These are phyloP conservation scores for Corapipo altera DNA, from an alignment of 2,113 vertebrate genomes.

Conservation along the genomic window DNA sequence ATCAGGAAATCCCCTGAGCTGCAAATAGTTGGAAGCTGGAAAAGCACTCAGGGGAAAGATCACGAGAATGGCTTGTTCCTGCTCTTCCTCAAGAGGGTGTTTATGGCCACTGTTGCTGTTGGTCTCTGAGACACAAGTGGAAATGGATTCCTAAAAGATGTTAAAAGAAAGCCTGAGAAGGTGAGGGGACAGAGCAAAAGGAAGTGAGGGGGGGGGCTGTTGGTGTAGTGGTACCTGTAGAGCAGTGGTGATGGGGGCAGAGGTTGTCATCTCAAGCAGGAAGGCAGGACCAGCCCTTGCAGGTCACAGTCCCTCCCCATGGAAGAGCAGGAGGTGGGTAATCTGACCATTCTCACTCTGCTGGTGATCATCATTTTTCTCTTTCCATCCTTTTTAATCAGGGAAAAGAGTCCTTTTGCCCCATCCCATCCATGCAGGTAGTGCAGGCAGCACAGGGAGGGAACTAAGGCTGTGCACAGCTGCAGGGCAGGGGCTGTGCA, in stretches of 20 bases:
- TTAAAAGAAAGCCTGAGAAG: background rate
- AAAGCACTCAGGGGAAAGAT: slow-evolving; percentile 28
- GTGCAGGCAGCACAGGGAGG: background rate
- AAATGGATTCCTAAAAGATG: background rate
- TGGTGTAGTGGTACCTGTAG: background rate
- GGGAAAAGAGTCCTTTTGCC: background rate
- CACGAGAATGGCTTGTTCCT: background rate
- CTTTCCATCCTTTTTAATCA: background rate
- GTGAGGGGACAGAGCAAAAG: background rate
- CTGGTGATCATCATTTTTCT: background rate
- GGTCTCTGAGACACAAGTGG: background rate
- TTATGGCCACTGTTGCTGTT: background rate
- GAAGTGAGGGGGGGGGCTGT: background rate
- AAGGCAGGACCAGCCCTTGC: background rate
- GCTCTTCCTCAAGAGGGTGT: background rate
- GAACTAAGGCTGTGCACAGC: background rate
- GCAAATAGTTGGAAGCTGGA: slow-evolving; percentile 19
- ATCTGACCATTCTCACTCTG: background rate
- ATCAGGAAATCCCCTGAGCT: slow-evolving; percentile 51
- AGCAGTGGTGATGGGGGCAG: background rate
- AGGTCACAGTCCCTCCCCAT: background rate
- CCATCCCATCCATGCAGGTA: background rate
- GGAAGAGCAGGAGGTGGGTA: background rate
- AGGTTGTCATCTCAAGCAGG: background rate
- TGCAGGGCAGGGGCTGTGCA: background rate